Base-by-base conservation (phyloP, 2,797 vertebrate species). In the Pantherophis alleghaniensis region DNA sequence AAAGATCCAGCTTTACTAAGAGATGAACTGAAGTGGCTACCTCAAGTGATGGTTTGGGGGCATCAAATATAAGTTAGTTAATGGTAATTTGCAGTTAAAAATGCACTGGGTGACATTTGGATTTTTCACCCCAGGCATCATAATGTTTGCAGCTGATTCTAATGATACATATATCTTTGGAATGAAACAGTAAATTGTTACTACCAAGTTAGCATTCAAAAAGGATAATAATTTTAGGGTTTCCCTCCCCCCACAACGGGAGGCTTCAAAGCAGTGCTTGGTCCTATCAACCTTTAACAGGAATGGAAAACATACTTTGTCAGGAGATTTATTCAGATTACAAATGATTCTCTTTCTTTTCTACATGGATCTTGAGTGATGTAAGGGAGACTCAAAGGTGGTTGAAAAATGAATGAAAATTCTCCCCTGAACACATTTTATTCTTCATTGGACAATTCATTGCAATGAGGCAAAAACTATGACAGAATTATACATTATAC, bases 71-170 rank as follows among this genome's bases (percentile, higher is more conserved):
- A 66, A 89, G 42, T 63, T 89, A 60, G 66, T 63, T 90, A 91
- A 88, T 90, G 51, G 69, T 32, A 88, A 60, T 60, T 20, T n/a
- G 55, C 42, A 91, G 24, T 69, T 89, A 69, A 47, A 32, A 61
- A 91, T 37, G 57, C 86, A 61, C n/a, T 61, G n/a, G 57, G 32
- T 86, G 89, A 93, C 61, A 90, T 90, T 93, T 90, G 28, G 89
- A 69, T 47, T 91, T 93, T 83, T 32, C 28, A 74, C 87, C 66
- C 83, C 22, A 53, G 86, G 86, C 86, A 42, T 47, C 87, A 26
- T 66, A 37, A 32, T 83, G 86, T 91, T 32, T 63, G 16, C 91
- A 59, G 69, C 83, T 56, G 63, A 14, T 42, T 51, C 66, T 24
- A 18, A 61, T 61, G 88, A 60, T 60, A 37, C 37, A 89, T 61